A percentile compares a stretch with the other conserved stretches of the same genome.
These are phyloP conservation scores for Graptemys geographica DNA, from an alignment of 2,797 vertebrate species.

Conservation along the genomic window DNA sequence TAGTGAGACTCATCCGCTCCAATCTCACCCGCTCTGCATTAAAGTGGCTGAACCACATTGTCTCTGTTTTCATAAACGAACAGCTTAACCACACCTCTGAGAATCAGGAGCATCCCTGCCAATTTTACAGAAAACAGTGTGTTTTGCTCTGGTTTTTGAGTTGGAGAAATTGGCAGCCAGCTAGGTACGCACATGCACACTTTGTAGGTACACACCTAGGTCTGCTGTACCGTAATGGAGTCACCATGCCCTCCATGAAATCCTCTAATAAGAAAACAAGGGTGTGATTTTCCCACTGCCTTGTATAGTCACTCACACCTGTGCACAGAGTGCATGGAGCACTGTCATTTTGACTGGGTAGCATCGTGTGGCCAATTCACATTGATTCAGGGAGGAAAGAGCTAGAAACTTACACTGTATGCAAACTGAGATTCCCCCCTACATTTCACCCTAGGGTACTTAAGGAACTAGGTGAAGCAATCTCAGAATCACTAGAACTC, in stretches of 20 bases:
- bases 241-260: neutral
- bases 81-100: neutral
- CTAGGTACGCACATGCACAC: neutral
- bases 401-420: conserved; percentile 35
- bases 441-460: neutral
- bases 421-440: conserved; percentile 47
- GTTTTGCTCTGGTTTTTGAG: neutral
- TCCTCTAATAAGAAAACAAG: neutral
- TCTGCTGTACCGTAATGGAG: neutral
- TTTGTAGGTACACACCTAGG: neutral
- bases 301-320: neutral
- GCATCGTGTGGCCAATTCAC: neutral
- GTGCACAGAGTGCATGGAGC: neutral
- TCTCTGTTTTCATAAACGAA: neutral
- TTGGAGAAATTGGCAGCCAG: neutral
- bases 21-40: neutral
- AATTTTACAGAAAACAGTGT: neutral
- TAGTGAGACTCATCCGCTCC: neutral
- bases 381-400: neutral
- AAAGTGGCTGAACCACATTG: neutral
- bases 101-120: neutral
- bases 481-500: neutral
- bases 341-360: neutral
- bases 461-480: neutral
- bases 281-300: neutral